Evolutionary conservation across 2,113 vertebrate species (phyloP).

Genomic region (Caretta caretta): DNA sequence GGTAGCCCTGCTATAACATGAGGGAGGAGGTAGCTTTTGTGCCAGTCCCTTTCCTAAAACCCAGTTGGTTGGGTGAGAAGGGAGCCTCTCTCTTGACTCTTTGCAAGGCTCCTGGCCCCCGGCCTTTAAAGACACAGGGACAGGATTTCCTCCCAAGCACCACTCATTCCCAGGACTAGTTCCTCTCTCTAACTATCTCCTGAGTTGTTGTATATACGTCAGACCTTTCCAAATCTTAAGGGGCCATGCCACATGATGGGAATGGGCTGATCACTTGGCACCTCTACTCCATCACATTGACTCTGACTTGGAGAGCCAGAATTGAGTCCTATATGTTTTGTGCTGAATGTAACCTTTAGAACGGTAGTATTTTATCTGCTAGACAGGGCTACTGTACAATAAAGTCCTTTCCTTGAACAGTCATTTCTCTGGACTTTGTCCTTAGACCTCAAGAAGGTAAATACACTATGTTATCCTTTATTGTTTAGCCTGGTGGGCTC

Average conservation of each 20-base stretch:
- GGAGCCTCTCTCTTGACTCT: neutral
- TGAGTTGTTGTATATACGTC: neutral
- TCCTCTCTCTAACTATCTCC: neutral
- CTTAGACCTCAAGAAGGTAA: neutral
- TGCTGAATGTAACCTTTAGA: neutral
- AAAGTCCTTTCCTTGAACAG: neutral
- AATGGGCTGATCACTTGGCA: neutral
- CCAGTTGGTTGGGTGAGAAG: neutral
- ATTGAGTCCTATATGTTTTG: neutral
- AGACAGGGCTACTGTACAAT: neutral
- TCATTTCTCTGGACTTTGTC: neutral
- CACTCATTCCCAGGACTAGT: neutral
- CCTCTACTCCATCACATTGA: neutral
- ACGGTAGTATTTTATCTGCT: neutral
- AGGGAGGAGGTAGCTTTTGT: neutral
- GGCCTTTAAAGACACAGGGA: neutral
- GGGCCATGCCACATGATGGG: too few species aligned
- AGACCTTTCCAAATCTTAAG: too few species aligned
- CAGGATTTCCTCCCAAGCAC: neutral
- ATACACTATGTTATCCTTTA: neutral
- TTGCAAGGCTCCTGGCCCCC: neutral
- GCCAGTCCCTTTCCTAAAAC: neutral
- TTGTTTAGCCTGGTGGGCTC: neutral
- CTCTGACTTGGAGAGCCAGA: rapidly evolving
- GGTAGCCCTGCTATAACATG: neutral